These are phyloP conservation scores for Lycorma delicatula DNA, from an alignment of 1,140 invertebrate genomes.

Conservation along the genomic window DNA sequence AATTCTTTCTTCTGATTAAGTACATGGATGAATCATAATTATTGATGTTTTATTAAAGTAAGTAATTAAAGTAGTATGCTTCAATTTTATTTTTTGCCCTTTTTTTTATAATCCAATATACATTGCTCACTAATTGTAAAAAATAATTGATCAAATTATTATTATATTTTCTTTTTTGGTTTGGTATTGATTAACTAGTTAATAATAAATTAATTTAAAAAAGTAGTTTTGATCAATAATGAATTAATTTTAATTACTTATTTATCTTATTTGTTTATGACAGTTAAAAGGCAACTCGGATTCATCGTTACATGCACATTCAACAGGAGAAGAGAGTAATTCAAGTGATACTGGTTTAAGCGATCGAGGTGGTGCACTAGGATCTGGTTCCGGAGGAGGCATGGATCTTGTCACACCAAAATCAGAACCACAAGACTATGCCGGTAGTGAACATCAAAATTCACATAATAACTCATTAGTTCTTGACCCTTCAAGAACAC, in stretches of 20 bases:
- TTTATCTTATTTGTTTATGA: slow-evolving; percentile 19
- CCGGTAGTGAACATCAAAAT: slow-evolving; percentile 50
- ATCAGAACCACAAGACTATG: slow-evolving; percentile 52
- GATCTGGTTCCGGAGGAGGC: slow-evolving; percentile 1
- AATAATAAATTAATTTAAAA: not conserved
- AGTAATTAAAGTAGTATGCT: too few relatives aligned
- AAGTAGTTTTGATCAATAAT: slow-evolving; percentile 5
- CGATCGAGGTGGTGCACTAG: slow-evolving; percentile 43
- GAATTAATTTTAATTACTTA: slow-evolving; percentile 18
- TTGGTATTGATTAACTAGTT: not conserved
- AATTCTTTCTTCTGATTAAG: too few relatives aligned
- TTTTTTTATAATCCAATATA: too few relatives aligned
- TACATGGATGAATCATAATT: too few relatives aligned
- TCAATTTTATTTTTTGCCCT: too few relatives aligned
- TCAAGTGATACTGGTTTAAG: slow-evolving; percentile 56
- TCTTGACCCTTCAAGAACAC: slow-evolving; percentile 53
- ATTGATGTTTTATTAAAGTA: too few relatives aligned
- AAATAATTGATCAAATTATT: too few relatives aligned
- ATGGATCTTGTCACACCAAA: slow-evolving; percentile 40
- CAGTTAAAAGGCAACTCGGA: slow-evolving; percentile 40
- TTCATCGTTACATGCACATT: slow-evolving; percentile 51
- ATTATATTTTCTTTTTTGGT: not conserved
- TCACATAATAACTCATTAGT: slow-evolving; percentile 54
- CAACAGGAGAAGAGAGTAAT: slow-evolving; percentile 60
- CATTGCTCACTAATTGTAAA: too few relatives aligned